Base-by-base conservation (phyloP, 2,888 invertebrate genomes). In the Microchrysa polita region DNA sequence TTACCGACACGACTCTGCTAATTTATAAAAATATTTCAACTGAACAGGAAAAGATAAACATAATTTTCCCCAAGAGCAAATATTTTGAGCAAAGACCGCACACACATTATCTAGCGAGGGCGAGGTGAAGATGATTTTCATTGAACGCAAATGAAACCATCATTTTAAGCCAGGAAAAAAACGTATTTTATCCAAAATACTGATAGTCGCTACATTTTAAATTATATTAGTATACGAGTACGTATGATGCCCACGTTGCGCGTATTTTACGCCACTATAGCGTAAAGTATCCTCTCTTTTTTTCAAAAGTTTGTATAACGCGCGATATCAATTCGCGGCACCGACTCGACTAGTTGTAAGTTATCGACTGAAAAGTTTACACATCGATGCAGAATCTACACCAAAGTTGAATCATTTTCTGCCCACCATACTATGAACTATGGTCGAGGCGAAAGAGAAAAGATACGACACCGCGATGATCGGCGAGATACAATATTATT, bases 271-370 rank as follows among this genome's bases (percentile, higher is more conserved):
- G 65, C 22, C 22, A 65, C 44, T 34, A n/a, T n/a, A 20, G 7
- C 44, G 65, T 34, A 65, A 65, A 65, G 65, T 65, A 44, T 65
- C 65, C 44, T 52, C 40, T 61, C n/a, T n/a, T n/a, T 40, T 52
- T 16, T 52, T 14, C 16, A 16, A 10, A n/a, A 44, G 65, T 65
- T 65, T 5, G 20, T 1, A 48, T 5, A 65, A n/a, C 48, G 65
- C 65, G 69, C 69, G 55, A 55, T 57, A 57, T 10, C 65, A 22
- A 48, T 48, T 65, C 69, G 34, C 57, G 69, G 55, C 55, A 55
- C 69, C 69, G 69, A 69, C 55, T 69, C 55, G 69, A 57, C 69
- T 69, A 69, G 69, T 69, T 69, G 69, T 69, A 55, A 55, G 57
- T 40, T 57, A 57, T 69, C 40, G 42, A 69, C 69, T 69, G 20